Conservation (phyloP, 2,797 vertebrate species). For the Esox masquinongy region DNA sequence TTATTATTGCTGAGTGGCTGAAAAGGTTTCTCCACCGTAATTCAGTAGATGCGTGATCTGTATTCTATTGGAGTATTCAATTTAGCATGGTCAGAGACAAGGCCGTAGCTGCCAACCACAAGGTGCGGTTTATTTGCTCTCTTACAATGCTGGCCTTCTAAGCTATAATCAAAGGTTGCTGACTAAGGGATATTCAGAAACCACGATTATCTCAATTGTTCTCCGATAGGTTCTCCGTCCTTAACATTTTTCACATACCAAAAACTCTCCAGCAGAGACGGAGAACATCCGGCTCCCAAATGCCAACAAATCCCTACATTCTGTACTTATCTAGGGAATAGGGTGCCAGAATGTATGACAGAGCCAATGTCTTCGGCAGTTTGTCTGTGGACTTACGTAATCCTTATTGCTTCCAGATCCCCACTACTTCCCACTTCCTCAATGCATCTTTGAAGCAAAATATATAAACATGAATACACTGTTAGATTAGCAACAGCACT, state of each 20-base stretch:
- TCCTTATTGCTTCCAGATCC: background rate
- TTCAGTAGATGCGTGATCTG: constrained; percentile 28
- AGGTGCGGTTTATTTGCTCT: constrained; percentile 47
- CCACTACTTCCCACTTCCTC: background rate
- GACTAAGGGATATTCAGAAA: constrained; percentile 48
- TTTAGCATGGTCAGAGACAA: constrained; percentile 51
- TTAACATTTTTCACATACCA: constrained; percentile 29
- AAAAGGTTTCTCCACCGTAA: constrained; percentile 11
- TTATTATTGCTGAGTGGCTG: constrained; percentile 5
- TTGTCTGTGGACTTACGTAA: background rate
- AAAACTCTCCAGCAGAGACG: constrained; percentile 41
- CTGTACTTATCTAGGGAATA: background rate
- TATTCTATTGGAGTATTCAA: constrained; percentile 37
- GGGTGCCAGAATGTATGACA: background rate
- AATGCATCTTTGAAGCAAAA: background rate
- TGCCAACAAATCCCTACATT: background rate
- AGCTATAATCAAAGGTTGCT: constrained; percentile 58
- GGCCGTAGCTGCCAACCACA: constrained; percentile 47
- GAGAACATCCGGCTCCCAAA: constrained; percentile 9
- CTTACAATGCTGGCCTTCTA: constrained; percentile 52
- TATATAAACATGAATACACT: background rate
- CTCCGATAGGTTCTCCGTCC: background rate
- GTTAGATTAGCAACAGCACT: background rate
- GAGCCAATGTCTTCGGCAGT: background rate
- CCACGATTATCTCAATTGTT: constrained; percentile 59